A percentile compares a stretch with the other conserved stretches of the same genome.
Conservation (phyloP, 1,140 invertebrate genomes). For the Platorchestia sp. region DNA sequence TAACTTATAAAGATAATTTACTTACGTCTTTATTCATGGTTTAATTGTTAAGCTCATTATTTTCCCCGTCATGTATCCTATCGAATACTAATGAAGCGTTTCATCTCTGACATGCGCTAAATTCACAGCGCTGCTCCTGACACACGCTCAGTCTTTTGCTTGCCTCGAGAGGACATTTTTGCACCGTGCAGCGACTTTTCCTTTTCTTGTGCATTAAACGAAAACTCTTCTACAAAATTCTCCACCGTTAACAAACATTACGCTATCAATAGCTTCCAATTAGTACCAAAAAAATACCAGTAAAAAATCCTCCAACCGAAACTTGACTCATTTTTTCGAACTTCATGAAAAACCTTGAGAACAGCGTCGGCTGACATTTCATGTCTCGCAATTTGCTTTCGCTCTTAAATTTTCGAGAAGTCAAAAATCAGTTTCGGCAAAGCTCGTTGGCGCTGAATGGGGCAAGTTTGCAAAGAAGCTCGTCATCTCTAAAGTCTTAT, state of each 20-base stretch:
- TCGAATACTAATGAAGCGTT: not conserved
- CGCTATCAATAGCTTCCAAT: conserved; percentile 53
- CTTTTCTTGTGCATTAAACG: conserved; percentile 15
- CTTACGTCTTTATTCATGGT: too few relatives aligned
- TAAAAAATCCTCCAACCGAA: conserved; percentile 38
- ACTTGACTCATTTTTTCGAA: conserved; percentile 29
- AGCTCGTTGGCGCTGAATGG: conserved; percentile 38
- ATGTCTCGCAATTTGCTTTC: conserved; percentile 31
- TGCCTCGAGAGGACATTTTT: not conserved
- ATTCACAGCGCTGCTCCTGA: not conserved
- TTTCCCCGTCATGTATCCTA: too few relatives aligned
- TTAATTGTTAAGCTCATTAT: too few relatives aligned
- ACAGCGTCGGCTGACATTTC: conserved; percentile 41
- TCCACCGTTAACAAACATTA: conserved; percentile 43
- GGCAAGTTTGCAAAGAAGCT: conserved; percentile 41
- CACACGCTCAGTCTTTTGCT: conserved; percentile 14
- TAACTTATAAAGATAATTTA: too few relatives aligned
- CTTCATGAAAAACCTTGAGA: not conserved
- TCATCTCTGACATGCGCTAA: not conserved
- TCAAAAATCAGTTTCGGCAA: conserved; percentile 51
- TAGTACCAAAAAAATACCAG: not conserved
- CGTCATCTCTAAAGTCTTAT: conserved; percentile 53
- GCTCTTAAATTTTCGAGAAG: conserved; percentile 35
- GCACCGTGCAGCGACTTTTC: not conserved
- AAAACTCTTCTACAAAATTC: not conserved